Evolutionary conservation across 1,140 invertebrate genomes (phyloP), one percentile per base, ranked within the genome.

Genomic region (Lasioglossum albipes): DNA sequence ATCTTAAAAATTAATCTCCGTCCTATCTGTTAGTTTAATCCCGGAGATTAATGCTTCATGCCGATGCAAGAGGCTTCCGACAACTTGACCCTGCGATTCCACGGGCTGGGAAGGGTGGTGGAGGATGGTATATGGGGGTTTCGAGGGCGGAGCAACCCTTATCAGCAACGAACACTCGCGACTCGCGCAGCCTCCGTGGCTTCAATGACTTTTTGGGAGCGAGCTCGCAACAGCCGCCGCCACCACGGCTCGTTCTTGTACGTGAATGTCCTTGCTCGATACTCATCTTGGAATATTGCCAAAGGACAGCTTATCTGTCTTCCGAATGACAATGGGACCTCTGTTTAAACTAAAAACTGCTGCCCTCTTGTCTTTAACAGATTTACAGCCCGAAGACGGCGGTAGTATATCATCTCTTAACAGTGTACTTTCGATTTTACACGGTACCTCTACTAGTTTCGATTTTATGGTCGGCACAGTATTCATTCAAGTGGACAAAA

Each of bases 91-190:
- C 82, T 80, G 75, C 73, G 72, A 87, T 85, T 84, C 72, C 41
- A 71, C 52, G 71, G 72, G 22, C 36, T 16, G 52, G 52, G 79
- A 12, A 27, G 22, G 75, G 68, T 74, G 80, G 42, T 49, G 76
- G 75, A 69, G 69, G 61, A 81, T 68, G 31, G 20, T 67, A 41
- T 36, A 57, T 5, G 68, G 81, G 78, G 79, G 82, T 81, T 70
- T 74, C 67, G 78, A 76, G 84, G 89, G 84, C 86, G 88, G 87
- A 79, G 87, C 86, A 79, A 82, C 83, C 81, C 90, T 91, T 91
- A 91, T 91, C 90, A 88, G 84, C 83, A 49, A 67, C 59, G 87
- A 91, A 91, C 90, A 91, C 90, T 91, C 89, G 75, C 66, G 42
- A 22, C 89, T 90, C 72, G 61, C 79, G 78, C 86, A 84, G 82